Conservation (phyloP, 2,888 invertebrate species). For the Muscina levida region DNA sequence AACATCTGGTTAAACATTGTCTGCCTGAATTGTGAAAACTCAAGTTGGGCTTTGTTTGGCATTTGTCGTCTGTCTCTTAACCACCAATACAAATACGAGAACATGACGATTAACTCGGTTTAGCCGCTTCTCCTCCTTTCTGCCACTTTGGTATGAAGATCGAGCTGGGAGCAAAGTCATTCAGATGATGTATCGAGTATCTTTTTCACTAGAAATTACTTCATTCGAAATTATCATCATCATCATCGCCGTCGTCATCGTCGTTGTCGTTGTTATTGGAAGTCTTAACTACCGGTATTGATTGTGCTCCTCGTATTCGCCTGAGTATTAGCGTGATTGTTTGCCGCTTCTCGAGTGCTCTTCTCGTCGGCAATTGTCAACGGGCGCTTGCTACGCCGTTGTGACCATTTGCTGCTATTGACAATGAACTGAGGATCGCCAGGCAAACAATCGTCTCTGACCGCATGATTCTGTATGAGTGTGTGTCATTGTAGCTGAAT, state of each 20-base stretch:
- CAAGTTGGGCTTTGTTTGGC: slow-evolving; percentile 20
- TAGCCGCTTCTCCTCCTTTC: slow-evolving; percentile 5
- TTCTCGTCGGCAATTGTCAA: slow-evolving; percentile 53
- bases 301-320: background rate
- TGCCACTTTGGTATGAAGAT: background rate
- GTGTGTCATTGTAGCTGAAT: slow-evolving; percentile 14
- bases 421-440: slow-evolving; percentile 51
- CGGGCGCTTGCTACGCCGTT: slow-evolving; percentile 4
- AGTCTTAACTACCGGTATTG: slow-evolving; percentile 39
- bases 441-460: slow-evolving; percentile 22
- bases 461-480: background rate
- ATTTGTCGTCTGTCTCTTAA: slow-evolving; percentile 12
- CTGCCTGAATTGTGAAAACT: slow-evolving; percentile 2
- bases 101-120: slow-evolving; percentile 26
- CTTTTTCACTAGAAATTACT: slow-evolving; percentile 33
- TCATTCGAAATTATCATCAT: slow-evolving; percentile 31
- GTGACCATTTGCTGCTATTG: slow-evolving; percentile 44
- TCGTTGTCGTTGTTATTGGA: background rate
- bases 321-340: slow-evolving; percentile 1
- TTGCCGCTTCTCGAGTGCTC: slow-evolving; percentile 30
- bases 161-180: too few species aligned
- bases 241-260: slow-evolving; percentile 11
- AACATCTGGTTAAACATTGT: slow-evolving; percentile 14
- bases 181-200: slow-evolving; percentile 24
- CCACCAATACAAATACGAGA: slow-evolving; percentile 26